phyloP scores from a whole-genome alignment of 2,113 vertebrate genomes.

The Ophthalmolycus amberensis region DNA sequence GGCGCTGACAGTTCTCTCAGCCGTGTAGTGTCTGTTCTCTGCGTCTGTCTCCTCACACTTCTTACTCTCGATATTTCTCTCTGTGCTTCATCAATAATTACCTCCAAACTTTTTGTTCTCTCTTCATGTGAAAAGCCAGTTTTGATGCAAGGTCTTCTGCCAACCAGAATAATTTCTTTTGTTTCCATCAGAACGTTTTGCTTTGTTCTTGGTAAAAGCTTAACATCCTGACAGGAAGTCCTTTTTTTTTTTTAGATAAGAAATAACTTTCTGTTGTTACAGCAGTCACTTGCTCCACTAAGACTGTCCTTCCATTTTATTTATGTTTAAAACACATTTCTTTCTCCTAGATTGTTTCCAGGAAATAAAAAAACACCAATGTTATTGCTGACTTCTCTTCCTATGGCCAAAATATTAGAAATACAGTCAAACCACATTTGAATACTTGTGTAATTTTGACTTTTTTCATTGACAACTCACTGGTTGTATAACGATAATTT shows the following conservation, averaged over 20 bases:
- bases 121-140: constrained; percentile 2
- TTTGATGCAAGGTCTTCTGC: constrained; percentile 12
- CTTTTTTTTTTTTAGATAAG: background rate
- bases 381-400: background rate
- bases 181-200: constrained; percentile 20
- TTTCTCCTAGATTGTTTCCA: background rate
- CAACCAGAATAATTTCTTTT: background rate
- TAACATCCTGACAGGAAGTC: background rate
- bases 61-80: constrained; percentile 22
- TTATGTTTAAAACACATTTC: background rate
- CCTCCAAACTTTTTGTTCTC: constrained; percentile 34
- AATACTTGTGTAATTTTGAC: background rate
- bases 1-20: background rate
- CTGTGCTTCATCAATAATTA: constrained; percentile 23
- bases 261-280: background rate
- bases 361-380: background rate
- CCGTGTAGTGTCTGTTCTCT: constrained; percentile 11
- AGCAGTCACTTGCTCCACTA: background rate
- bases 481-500: background rate
- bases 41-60: constrained; percentile 7
- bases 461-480: background rate
- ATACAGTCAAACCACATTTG: background rate
- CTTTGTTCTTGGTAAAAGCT: constrained; percentile 5
- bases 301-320: constrained; percentile 3
- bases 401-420: background rate